These are phyloP conservation scores for Drosophila azteca DNA, from an alignment of 1,140 invertebrate genomes.

Conservation along the genomic window DNA sequence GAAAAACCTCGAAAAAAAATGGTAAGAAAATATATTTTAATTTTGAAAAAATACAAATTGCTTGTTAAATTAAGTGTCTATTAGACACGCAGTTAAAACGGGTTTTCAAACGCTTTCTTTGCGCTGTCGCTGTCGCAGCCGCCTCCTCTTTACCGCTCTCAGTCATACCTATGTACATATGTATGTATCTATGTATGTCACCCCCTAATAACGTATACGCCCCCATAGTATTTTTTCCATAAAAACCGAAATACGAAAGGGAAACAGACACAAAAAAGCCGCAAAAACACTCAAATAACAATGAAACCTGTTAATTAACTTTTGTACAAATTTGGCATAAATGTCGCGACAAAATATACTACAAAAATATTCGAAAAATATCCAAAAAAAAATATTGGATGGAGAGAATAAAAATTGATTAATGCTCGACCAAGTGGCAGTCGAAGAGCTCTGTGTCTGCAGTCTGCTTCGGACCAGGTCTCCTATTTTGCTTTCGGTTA, in stretches of 20 bases:
- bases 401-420: conserved; percentile 57
- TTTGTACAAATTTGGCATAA: conserved; percentile 72
- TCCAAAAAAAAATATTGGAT: conserved; percentile 23
- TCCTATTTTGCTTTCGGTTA: conserved; percentile 8
- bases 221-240: conserved; percentile 49
- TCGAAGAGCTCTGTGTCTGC: conserved; percentile 11
- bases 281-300: conserved; percentile 38
- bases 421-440: conserved; percentile 49
- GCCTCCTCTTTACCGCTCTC: not conserved
- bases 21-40: not conserved
- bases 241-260: conserved; percentile 47
- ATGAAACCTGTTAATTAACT: conserved; percentile 78
- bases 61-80: conserved; percentile 56
- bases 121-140: not conserved
- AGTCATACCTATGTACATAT: conserved; percentile 2
- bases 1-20: conserved; percentile 10
- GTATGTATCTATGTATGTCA: not conserved
- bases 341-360: conserved; percentile 57
- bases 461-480: conserved; percentile 22
- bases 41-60: conserved; percentile 27
- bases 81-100: conserved; percentile 23
- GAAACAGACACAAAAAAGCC: conserved; percentile 28
- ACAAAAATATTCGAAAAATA: conserved; percentile 10
- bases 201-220: conserved; percentile 62
- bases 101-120: conserved; percentile 50